Base-by-base conservation (phyloP, 2,797 vertebrate genomes). In the Propithecus deckenii region DNA sequence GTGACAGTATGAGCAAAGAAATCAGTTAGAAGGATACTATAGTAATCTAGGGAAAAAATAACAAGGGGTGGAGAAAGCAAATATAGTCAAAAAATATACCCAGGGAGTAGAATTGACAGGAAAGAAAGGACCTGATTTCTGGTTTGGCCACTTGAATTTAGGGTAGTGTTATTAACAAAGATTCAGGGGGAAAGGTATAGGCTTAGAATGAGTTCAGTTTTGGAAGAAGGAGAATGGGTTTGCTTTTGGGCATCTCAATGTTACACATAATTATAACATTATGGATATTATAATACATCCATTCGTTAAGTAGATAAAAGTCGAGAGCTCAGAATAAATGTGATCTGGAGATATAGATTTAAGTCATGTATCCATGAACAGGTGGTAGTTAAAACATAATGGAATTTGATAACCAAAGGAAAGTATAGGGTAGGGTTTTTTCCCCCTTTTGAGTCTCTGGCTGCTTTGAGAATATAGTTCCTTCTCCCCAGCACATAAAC, bases 291-390 rank as follows among this genome's bases (percentile, higher is more conserved):
- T 35, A 67, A 22, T 55, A 55, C 4, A 61, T 69, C 17, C 11
- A 72, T 1, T 32, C 78, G 52, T 41, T 41, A 52, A 43, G n/a
- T 55, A 46, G 28, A 8, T 91, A 5, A 43, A 78, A 71, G 10
- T 84, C n/a, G 63, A 61, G 61, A 96, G n/a, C 41, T 96, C 22
- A 65, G 41, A 93, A 57, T 41, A 76, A 86, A 28, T n/a, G 28
- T 94, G 35, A 43, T 30, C 46, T 89, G 22, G 28, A 86, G 61
- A 79, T 7, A 71, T 18, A 79, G 75, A 83, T 90, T 43, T 71
- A 75, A 61, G 65, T 59, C 41, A 22, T 61, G 23, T 52, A 41
- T 87, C 17, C 6, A 2, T 57, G 5, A 90, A 30, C 35, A 69
- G 41, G 35, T 86, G 35, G 48, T 69, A 76, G 22, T 88, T 84